A percentile compares a stretch with the other conserved stretches of the same genome.
Evolutionary conservation across 1,140 invertebrate genomes (phyloP).

Genomic region (Melitaea cinxia): DNA sequence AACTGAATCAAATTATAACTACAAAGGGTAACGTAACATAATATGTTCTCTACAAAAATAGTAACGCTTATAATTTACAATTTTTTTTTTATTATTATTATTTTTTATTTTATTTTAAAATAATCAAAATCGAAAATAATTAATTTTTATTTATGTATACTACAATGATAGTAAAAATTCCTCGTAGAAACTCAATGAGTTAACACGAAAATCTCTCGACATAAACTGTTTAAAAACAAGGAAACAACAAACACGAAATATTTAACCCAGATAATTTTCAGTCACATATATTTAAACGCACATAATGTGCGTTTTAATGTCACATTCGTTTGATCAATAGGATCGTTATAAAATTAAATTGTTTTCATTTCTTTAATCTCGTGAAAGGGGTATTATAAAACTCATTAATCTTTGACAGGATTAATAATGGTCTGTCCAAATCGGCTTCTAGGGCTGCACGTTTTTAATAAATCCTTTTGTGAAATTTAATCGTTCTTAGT

Average conservation of each 20-base stretch:
- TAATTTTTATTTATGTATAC: too few relatives aligned
- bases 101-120: too few relatives aligned
- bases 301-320: constrained; percentile 18
- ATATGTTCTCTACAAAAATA: too few relatives aligned
- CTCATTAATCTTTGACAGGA: constrained; percentile 14
- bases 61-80: too few relatives aligned
- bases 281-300: constrained; percentile 7
- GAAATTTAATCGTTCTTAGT: not conserved
- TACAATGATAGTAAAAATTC: too few relatives aligned
- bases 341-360: constrained; percentile 5
- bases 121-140: too few relatives aligned
- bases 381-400: constrained; percentile 13
- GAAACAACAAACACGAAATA: not conserved
- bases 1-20: too few relatives aligned
- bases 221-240: too few relatives aligned
- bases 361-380: constrained; percentile 23
- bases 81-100: too few relatives aligned
- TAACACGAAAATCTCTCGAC: too few relatives aligned
- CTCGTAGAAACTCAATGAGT: too few relatives aligned
- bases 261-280: not conserved
- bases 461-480: not conserved
- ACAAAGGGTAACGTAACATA: too few relatives aligned
- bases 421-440: constrained; percentile 4
- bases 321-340: constrained; percentile 17
- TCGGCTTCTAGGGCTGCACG: not conserved